Base-by-base conservation (phyloP, 2,113 vertebrate species). In the Tautogolabrus adspersus region DNA sequence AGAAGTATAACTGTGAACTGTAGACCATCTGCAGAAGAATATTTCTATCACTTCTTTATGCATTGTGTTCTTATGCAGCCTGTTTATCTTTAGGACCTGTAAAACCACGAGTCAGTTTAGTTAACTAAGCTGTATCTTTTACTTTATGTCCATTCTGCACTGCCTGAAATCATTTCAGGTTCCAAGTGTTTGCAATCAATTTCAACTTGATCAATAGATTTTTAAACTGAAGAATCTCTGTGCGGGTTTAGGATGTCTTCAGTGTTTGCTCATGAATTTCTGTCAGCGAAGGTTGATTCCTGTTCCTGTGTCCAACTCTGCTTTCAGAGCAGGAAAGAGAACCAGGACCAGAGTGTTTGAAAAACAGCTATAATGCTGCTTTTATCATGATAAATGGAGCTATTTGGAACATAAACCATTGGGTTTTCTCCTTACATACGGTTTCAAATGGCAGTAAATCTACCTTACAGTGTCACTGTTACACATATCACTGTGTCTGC, bases 261-360 rank as follows among this genome's bases (percentile, higher is more conserved):
- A 42, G 54, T 49, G 18, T 79, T 81, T 84, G 70, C 54, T 62
- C 56, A 49, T 66, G 67, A 70, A 75, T 84, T 18, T 74, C 22
- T 78, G 58, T 73, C 62, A 37, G 23, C 0, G 34, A 10, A 3
- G 13, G 40, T 80, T 70, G 87, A 82, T 77, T 72, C 65, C 30
- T 22, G 34, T 77, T 89, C 67, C 68, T 77, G 60, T 82, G 30
- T 49, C 56, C 61, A 81, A 49, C 59, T 47, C 19, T 22, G 19
- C 16, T 54, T 23, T 26, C 16, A 37, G 11, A 54, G 30, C 56
- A 54, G 57, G 52, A 80, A 66, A 66, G n/a, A 68, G 38, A 72
- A 64, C 3, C 46, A 37, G 51, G 16, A 52, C 8, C 26, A 42
- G 22, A 12, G 12, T 70, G 55, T 60, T 68, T 46, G 13, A n/a